A percentile compares a stretch with the other conserved stretches of the same genome.
Evolutionary conservation across 2,888 invertebrate species (phyloP).

Genomic region (Limnephilus marmoratus): DNA sequence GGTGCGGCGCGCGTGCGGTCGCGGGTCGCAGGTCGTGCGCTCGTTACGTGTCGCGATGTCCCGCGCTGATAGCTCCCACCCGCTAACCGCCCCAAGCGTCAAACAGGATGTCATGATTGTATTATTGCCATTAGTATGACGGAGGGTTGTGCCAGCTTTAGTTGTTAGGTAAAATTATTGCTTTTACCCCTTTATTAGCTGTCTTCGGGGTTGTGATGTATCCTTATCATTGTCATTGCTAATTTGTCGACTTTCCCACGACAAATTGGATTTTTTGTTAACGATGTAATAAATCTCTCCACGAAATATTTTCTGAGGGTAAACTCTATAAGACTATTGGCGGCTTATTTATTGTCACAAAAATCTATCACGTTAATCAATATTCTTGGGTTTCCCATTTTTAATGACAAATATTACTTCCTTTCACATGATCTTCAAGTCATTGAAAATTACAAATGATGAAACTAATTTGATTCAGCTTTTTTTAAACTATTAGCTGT

Average conservation of each 20-base stretch:
- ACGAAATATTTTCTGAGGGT: no score
- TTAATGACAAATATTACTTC: no score
- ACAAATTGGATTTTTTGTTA: not conserved
- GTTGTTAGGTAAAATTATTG: not conserved
- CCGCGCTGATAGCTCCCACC: not conserved
- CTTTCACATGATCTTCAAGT: no score
- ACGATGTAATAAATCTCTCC: no score
- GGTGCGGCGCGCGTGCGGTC: not conserved
- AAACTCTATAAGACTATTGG: no score
- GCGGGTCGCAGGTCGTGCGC: not conserved
- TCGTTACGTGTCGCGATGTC: constrained; percentile 7
- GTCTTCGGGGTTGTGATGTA: not conserved
- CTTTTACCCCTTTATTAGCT: not conserved
- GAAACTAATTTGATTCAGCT: no score
- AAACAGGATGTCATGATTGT: not conserved
- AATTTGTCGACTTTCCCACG: not conserved
- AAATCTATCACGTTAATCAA: no score
- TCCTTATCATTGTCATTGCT: not conserved
- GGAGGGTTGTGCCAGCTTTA: not conserved
- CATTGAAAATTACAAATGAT: no score
- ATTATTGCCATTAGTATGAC: not conserved
- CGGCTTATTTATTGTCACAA: no score
- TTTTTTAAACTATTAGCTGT: no score
- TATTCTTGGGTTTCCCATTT: no score
- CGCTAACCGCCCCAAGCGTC: not conserved